Evolutionary conservation across 2,888 invertebrate species (phyloP).

Genomic region (Tupiocoris notatus): DNA sequence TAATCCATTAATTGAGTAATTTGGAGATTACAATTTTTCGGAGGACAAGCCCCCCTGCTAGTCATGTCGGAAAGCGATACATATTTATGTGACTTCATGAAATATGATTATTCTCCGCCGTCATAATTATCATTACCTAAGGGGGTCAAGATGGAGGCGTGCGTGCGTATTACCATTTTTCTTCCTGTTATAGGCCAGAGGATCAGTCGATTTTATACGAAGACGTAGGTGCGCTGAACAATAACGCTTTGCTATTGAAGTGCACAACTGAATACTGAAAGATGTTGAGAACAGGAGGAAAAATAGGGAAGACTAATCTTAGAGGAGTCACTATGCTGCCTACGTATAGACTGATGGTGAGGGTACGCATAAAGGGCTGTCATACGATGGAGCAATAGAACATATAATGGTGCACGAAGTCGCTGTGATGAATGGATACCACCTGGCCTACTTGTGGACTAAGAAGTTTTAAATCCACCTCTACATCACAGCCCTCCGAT

Average conservation of each 20-base stretch:
- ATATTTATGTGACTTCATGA: slow-evolving; percentile 17
- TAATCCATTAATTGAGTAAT: slow-evolving; percentile 31
- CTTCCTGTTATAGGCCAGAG: not conserved
- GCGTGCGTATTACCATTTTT: slow-evolving; percentile 8
- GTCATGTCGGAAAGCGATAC: not conserved
- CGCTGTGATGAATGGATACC: slow-evolving; percentile 6
- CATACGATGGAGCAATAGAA: not conserved
- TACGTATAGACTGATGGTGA: not conserved
- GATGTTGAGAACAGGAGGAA: no score
- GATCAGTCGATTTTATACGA: no score
- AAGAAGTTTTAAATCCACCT: not conserved
- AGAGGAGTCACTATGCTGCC: not conserved
- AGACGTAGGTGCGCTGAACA: no score
- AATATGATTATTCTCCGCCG: slow-evolving; percentile 9
- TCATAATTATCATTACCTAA: slow-evolving; percentile 5
- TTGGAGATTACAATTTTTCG: slow-evolving; percentile 8
- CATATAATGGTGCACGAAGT: no score
- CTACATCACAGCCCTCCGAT: not conserved
- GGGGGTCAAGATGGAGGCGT: slow-evolving; percentile 2
- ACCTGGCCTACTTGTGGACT: not conserved
- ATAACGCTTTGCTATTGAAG: no score
- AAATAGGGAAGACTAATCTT: not conserved
- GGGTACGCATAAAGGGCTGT: slow-evolving; percentile 12
- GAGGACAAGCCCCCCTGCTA: not conserved
- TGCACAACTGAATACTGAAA: no score